Evolutionary conservation across 2,797 vertebrate species (phyloP).

Genomic region (Rhinogobio ventralis): DNA sequence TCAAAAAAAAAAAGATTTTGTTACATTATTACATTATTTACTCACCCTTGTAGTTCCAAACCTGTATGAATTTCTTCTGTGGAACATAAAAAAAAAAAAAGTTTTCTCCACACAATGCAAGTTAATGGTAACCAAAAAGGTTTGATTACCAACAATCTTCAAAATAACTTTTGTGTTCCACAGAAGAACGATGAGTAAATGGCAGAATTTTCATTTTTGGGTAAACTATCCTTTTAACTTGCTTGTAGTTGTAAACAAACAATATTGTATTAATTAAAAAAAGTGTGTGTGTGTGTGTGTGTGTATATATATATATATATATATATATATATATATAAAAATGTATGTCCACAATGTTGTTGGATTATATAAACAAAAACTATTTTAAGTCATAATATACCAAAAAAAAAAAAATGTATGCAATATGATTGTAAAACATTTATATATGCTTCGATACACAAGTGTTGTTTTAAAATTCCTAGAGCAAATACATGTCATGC

Average conservation of each 20-base stretch:
- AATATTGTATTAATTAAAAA: too few species aligned
- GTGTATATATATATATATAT: too few species aligned
- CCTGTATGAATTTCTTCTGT: neutral
- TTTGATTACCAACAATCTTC: neutral
- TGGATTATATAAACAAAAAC: neutral
- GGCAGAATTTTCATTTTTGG: neutral
- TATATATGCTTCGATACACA: neutral
- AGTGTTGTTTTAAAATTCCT: neutral
- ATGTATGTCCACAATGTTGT: neutral
- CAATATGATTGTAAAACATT: neutral
- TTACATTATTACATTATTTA: neutral
- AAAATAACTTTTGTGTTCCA: neutral
- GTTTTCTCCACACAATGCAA: too few species aligned
- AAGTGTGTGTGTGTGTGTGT: too few species aligned
- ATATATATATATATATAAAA: too few species aligned
- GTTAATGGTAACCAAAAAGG: neutral
- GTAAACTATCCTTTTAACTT: neutral
- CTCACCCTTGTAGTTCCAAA: neutral
- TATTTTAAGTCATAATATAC: neutral
- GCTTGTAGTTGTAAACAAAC: neutral
- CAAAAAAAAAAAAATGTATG: rapidly evolving
- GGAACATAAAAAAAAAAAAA: too few species aligned
- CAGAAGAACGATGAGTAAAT: neutral
- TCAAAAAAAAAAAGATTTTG: neutral
- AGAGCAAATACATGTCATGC: neutral